Evolutionary conservation across 2,888 invertebrate species (phyloP).

Genomic region (Agrochola litura): DNA sequence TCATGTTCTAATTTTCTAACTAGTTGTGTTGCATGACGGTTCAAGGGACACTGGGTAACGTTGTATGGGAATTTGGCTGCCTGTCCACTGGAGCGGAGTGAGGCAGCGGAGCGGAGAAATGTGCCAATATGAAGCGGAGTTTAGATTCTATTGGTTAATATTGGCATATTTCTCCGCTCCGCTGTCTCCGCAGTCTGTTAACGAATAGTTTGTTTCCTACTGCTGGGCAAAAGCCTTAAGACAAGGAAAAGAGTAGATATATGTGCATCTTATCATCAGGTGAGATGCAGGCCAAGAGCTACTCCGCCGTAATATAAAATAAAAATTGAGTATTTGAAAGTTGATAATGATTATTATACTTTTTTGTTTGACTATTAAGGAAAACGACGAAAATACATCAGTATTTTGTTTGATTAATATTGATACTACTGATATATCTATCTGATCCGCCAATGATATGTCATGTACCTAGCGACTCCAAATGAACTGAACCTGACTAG

Average conservation of each 20-base stretch:
- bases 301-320: no score
- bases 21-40: conserved; percentile 56
- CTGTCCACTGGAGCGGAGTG: no score
- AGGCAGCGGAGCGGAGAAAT: no score
- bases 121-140: no score
- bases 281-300: no score
- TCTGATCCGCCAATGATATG: background rate
- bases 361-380: background rate
- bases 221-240: background rate
- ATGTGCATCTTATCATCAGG: no score
- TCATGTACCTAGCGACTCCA: background rate
- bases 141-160: no score
- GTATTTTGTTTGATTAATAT: background rate
- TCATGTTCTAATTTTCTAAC: conserved; percentile 68
- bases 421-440: background rate
- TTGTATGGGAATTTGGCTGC: background rate
- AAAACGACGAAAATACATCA: background rate
- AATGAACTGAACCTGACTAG: no score
- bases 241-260: background rate
- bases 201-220: background rate
- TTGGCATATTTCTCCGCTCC: no score
- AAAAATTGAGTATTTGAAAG: background rate
- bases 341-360: background rate
- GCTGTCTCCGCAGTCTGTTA: background rate
- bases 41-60: conserved; percentile 21